These are phyloP conservation scores for Meteorus sp. DNA, from an alignment of 1,140 invertebrate species.

Conservation along the genomic window DNA sequence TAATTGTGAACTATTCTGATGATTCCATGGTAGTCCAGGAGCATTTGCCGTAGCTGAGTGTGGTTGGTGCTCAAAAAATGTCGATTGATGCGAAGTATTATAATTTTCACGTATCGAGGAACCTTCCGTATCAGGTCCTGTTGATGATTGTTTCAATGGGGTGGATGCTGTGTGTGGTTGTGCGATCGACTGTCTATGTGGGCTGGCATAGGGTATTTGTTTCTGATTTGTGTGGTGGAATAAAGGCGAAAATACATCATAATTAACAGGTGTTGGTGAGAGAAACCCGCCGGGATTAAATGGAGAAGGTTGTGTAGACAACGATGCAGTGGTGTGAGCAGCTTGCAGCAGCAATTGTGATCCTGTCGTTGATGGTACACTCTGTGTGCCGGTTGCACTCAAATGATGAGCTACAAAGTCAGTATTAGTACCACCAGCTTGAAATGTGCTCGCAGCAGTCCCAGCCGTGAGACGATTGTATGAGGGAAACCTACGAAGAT, in stretches of 20 bases:
- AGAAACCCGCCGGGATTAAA: slow-evolving; percentile 72
- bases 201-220: slow-evolving; percentile 64
- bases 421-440: slow-evolving; percentile 44
- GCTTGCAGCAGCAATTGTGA: slow-evolving; percentile 67
- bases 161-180: slow-evolving; percentile 48
- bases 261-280: slow-evolving; percentile 67
- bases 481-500: slow-evolving; percentile 60
- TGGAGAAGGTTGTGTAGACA: slow-evolving; percentile 66
- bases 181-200: slow-evolving; percentile 63
- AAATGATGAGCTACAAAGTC: slow-evolving; percentile 68
- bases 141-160: slow-evolving; percentile 53
- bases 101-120: slow-evolving; percentile 64
- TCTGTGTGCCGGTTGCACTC: slow-evolving; percentile 50
- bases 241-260: slow-evolving; percentile 73
- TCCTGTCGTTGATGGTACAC: slow-evolving; percentile 61
- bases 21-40: slow-evolving; percentile 61
- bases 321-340: slow-evolving; percentile 64
- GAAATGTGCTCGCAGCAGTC: slow-evolving; percentile 62
- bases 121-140: slow-evolving; percentile 62
- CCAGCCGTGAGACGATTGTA: slow-evolving; percentile 70
- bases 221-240: slow-evolving; percentile 72
- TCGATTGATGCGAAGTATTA: slow-evolving; percentile 59
- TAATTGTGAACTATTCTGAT: slow-evolving; percentile 66
- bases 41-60: slow-evolving; percentile 59
- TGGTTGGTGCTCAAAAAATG: slow-evolving; percentile 68